phyloP scores from a whole-genome alignment of 2,797 vertebrate genomes.

The Neosalanx taihuensis region DNA sequence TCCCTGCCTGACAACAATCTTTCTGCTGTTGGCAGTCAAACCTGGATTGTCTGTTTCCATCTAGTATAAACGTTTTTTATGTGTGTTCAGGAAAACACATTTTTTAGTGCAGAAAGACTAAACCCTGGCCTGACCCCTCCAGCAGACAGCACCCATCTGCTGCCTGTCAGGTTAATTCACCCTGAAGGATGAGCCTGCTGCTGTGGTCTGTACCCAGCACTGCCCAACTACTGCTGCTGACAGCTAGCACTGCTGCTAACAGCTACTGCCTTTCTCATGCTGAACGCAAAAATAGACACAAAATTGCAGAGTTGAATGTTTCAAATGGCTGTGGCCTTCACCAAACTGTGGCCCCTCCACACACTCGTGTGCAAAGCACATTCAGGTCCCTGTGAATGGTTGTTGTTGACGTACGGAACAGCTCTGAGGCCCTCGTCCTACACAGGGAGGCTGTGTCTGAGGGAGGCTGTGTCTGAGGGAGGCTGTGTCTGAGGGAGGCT shows the following conservation, averaged over 20 bases:
- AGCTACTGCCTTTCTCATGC: slow-evolving; percentile 22
- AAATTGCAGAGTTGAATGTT: slow-evolving; percentile 61
- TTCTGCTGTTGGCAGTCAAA: slow-evolving; percentile 19
- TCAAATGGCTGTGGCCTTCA: slow-evolving; percentile 58
- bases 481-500: no score
- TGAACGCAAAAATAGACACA: slow-evolving; percentile 54
- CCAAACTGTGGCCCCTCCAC: slow-evolving; percentile 26
- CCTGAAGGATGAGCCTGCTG: slow-evolving; percentile 31
- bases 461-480: no score
- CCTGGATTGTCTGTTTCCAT: slow-evolving; percentile 21
- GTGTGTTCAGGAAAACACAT: no score
- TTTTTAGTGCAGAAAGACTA: no score
- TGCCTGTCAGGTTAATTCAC: slow-evolving; percentile 53
- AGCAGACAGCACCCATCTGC: slow-evolving; percentile 23
- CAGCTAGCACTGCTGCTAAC: slow-evolving; percentile 2
- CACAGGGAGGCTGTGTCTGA: no score
- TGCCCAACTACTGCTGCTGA: slow-evolving; percentile 15
- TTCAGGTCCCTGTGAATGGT: background rate
- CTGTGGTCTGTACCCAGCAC: slow-evolving; percentile 25
- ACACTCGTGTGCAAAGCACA: background rate
- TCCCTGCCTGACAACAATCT: slow-evolving; percentile 45
- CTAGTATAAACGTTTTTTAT: no score
- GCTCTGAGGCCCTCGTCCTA: background rate
- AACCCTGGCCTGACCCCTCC: slow-evolving; percentile 35
- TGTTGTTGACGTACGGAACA: slow-evolving; percentile 29